A percentile compares a stretch with the other conserved stretches of the same genome.
Evolutionary conservation across 2,888 invertebrate species (phyloP).

Genomic region (Parelbella ahira): DNA sequence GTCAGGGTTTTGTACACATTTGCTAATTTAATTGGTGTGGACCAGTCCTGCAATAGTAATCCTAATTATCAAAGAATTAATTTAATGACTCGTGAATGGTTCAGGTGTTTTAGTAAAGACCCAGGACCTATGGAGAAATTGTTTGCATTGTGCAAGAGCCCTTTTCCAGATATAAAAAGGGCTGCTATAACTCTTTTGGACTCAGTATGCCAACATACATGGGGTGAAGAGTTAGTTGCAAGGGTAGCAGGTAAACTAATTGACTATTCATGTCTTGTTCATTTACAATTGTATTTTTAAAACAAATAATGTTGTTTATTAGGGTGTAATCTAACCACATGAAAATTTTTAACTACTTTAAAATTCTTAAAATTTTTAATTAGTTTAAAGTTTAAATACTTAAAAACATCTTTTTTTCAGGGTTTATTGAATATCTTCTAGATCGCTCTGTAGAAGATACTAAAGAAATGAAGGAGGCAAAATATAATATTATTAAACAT

Average conservation of each 20-base stretch:
- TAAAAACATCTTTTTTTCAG: too few species aligned
- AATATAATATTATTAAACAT: conserved; percentile 85
- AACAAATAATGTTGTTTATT: too few species aligned
- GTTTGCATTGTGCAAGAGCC: conserved; percentile 84
- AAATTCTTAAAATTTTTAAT: too few species aligned
- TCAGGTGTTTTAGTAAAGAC: conserved; percentile 55
- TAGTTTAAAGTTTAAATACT: too few species aligned
- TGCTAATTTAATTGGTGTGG: conserved; percentile 79
- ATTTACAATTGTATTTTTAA: too few species aligned
- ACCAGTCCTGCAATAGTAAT: conserved; percentile 53
- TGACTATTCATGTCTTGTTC: too few species aligned
- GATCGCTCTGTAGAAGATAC: conserved; percentile 85
- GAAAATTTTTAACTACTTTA: too few species aligned
- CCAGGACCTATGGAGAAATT: conserved; percentile 82
- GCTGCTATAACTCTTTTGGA: conserved; percentile 84
- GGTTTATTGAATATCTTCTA: conserved; percentile 88
- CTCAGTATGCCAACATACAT: conserved; percentile 84
- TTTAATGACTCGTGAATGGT: conserved; percentile 76
- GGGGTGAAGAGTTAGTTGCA: conserved; percentile 89
- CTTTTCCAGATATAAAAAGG: conserved; percentile 88
- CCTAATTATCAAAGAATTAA: conserved; percentile 68
- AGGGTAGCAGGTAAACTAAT: conserved; percentile 83
- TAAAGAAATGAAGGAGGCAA: conserved; percentile 87
- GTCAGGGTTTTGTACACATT: conserved; percentile 84
- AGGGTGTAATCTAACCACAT: too few species aligned